Base-by-base conservation (phyloP, 2,113 vertebrate genomes). In the Bos javanicus region DNA sequence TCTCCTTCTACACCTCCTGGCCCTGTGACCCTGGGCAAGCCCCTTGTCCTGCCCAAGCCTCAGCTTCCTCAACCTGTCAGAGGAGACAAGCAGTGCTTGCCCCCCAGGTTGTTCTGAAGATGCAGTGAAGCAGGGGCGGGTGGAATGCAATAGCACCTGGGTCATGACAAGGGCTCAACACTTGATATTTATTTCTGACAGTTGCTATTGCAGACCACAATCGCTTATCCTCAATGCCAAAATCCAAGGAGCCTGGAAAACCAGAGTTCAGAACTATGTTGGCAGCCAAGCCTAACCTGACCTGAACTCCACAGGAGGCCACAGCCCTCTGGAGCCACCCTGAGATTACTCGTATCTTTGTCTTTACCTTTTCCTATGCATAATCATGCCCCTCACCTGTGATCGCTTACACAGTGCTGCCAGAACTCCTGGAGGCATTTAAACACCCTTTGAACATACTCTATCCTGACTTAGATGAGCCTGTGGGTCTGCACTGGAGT, bases 111-210 rank as follows among this genome's bases (percentile, higher is more conserved):
- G 36, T 54, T 10, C 28, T 2, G 7, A 30, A 14, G 71, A 17
- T 12, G 33, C 17, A 5, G 13, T 2, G 33, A 54, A 36, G 21
- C 11, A 23, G 52, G 12, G 50, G 1, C 1, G 7, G 8, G 16
- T 28, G 60, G 10, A 7, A 25, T 28, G 16, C 78, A 7, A 17
- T 7, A 23, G n/a, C 8, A 2, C 83, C 78, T 33, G 19, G 28
- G 78, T 87, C 62, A 4, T 0, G 1, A 64, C 56, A 13, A 6
- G 1, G 1, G 6, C 3, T 36, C 62, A 1, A 1, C 7, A 7
- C n/a, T 14, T 28, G 43, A n/a, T 7, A 23, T 81, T 60, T 33
- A 43, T 33, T 33, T 76, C 86, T 78, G 30, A 57, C 3, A 12
- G 17, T 33, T 28, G 21, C 0, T 1, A 48, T 3, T 26, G 14